These are phyloP conservation scores for Lepidurus couesii DNA, from an alignment of 1,140 invertebrate genomes.

Conservation along the genomic window DNA sequence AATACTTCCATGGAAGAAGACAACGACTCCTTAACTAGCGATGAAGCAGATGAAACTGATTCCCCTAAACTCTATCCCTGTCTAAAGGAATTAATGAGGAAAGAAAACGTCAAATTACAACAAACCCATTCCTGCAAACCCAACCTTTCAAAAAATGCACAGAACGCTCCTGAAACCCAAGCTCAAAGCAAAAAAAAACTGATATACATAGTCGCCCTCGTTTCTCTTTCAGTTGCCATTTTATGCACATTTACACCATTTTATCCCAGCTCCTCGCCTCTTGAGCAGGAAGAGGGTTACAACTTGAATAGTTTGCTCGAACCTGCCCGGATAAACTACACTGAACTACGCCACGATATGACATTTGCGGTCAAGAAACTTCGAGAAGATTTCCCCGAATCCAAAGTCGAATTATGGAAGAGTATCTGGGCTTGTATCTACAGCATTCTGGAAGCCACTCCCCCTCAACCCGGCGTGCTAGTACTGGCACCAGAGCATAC, in stretches of 20 bases:
- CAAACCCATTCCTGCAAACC: neutral
- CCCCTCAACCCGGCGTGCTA: neutral
- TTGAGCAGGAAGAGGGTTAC: neutral
- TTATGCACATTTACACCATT: too few relatives aligned
- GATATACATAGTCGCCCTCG: too few relatives aligned
- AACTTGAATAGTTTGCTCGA: neutral
- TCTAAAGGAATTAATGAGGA: neutral
- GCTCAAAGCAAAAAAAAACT: neutral
- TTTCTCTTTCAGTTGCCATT: too few relatives aligned
- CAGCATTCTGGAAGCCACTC: neutral
- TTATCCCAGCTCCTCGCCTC: too few relatives aligned
- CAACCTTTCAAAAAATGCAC: neutral
- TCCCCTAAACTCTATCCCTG: neutral
- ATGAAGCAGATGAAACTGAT: neutral
- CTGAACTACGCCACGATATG: neutral
- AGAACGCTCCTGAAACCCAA: neutral
- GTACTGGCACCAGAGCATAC: neutral
- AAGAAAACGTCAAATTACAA: neutral
- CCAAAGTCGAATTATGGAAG: neutral
- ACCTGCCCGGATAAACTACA: neutral
- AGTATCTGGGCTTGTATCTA: neutral
- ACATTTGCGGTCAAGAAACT: neutral
- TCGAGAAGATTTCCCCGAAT: neutral
- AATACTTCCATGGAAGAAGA: neutral
- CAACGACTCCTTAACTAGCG: neutral